Conservation (phyloP, 2,113 vertebrate species). For the Neotoma lepida region DNA sequence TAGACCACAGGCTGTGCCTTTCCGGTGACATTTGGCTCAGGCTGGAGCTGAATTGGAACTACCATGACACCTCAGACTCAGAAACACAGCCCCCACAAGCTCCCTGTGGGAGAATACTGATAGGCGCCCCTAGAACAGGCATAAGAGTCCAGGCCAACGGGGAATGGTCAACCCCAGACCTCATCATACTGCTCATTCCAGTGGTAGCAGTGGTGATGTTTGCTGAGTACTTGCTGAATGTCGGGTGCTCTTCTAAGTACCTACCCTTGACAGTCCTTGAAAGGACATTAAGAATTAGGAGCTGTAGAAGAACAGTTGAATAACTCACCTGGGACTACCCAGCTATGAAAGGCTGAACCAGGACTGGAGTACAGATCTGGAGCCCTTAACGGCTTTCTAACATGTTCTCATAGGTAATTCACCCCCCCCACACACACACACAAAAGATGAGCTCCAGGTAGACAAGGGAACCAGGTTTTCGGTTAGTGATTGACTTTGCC, state of each 20-base stretch:
- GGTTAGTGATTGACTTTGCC: not conserved
- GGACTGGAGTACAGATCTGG: not conserved
- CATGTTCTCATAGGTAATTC: not conserved
- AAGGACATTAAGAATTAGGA: not conserved
- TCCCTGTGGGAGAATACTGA: not conserved
- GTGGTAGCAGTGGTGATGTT: rapidly evolving
- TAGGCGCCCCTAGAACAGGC: not conserved
- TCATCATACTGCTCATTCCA: rapidly evolving
- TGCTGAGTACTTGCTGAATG: rapidly evolving
- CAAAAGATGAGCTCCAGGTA: not conserved
- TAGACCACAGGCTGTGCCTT: conserved; percentile 35
- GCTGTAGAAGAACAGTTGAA: not conserved
- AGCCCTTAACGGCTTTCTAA: not conserved
- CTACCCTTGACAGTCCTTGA: not conserved
- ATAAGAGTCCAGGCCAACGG: not conserved
- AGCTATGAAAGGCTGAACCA: not conserved
- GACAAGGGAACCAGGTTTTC: not conserved
- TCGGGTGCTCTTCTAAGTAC: not conserved
- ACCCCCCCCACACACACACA: too few relatives aligned
- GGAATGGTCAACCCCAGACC: too few relatives aligned
- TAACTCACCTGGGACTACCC: not conserved
- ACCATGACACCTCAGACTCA: not conserved
- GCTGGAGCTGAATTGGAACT: not conserved
- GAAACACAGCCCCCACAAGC: not conserved
- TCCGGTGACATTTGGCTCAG: conserved; percentile 59